Evolutionary conservation across 2,113 vertebrate species (phyloP).

Genomic region (Bubo scandiacus): DNA sequence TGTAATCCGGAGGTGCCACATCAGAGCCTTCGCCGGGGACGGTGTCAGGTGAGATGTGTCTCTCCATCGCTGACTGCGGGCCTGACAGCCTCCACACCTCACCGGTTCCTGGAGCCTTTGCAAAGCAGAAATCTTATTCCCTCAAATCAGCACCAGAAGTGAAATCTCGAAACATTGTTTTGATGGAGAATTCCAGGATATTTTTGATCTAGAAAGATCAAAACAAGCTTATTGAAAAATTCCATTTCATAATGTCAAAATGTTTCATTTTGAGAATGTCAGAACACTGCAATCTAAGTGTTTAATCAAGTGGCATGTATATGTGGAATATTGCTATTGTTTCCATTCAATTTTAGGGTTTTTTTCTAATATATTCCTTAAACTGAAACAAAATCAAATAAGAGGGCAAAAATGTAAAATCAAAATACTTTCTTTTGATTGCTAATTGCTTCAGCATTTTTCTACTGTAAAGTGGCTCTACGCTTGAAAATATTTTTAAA

Average conservation of each 20-base stretch:
- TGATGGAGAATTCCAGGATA: neutral
- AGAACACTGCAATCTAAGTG: constrained; percentile 31
- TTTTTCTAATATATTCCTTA: constrained; percentile 12
- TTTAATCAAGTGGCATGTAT: constrained; percentile 19
- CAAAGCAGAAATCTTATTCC: neutral
- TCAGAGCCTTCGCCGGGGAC: neutral
- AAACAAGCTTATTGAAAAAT: constrained; percentile 50
- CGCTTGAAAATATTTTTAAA: constrained; percentile 9
- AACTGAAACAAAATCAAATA: constrained; percentile 14
- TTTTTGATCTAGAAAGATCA: constrained; percentile 51
- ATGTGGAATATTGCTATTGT: constrained; percentile 15
- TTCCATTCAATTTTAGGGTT: neutral
- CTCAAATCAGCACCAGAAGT: neutral
- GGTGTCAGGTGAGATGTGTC: neutral
- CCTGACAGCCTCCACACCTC: neutral
- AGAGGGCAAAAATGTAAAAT: constrained; percentile 30
- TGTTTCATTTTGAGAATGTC: constrained; percentile 2
- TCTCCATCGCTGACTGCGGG: neutral
- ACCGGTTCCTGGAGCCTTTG: neutral
- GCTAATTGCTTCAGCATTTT: constrained; percentile 31
- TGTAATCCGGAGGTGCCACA: neutral
- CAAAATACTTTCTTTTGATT: constrained; percentile 43
- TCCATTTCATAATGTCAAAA: constrained; percentile 29
- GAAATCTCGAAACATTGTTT: neutral
- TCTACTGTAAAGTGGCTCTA: neutral